A percentile compares a stretch with the other conserved stretches of the same genome.
These are phyloP conservation scores for Watersipora subatra DNA, from an alignment of 1,140 invertebrate species.

Conservation along the genomic window DNA sequence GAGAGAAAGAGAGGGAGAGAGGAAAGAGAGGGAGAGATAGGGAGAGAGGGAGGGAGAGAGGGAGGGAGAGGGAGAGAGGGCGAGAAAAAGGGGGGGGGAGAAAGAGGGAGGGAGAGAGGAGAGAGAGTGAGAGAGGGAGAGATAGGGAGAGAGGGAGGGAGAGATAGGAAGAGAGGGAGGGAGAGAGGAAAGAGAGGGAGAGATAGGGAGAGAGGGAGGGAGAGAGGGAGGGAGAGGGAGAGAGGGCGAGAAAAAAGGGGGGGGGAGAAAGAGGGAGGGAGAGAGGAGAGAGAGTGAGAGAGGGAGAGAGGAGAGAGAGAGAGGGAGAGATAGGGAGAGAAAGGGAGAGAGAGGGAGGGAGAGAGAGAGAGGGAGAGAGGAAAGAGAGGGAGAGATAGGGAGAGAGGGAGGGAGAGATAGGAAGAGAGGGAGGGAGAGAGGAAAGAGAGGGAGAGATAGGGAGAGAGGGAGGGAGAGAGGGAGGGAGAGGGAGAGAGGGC, in stretches of 20 bases:
- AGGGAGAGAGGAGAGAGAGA: too few relatives aligned
- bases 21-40: not conserved
- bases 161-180: not conserved
- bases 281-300: too few relatives aligned
- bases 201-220: not conserved
- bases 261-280: not conserved
- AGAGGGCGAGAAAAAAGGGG: not conserved
- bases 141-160: too few relatives aligned
- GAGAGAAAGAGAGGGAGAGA: not conserved
- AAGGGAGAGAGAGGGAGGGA: not conserved
- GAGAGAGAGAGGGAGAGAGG: too few relatives aligned
- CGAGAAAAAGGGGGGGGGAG: not conserved
- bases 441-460: too few relatives aligned
- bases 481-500: too few relatives aligned
- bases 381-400: too few relatives aligned
- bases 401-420: too few relatives aligned
- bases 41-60: constrained; percentile 3
- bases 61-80: not conserved
- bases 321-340: too few relatives aligned
- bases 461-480: too few relatives aligned
- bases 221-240: not conserved
- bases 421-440: too few relatives aligned
- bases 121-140: too few relatives aligned
- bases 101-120: not conserved
- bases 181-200: constrained; percentile 1